Evolutionary conservation across 2,797 vertebrate species (phyloP), one percentile per base, ranked within the genome.

Genomic region (Rhinogobio ventralis): DNA sequence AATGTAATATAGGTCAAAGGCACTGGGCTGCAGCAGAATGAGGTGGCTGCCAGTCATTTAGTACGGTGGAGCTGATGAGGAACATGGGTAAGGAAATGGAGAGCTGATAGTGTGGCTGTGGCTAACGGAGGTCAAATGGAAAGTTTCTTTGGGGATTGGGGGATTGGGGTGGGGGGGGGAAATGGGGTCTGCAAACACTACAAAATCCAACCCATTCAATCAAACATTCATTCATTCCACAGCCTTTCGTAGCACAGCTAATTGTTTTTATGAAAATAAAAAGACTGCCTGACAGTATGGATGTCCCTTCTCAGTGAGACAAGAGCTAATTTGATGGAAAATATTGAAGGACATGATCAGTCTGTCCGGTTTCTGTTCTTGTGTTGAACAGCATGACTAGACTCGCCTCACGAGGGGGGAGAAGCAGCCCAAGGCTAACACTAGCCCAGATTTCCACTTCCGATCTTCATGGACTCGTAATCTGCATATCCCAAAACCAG

Each of bases 1-100:
- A 85, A 82, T 49, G 74, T 55, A 86, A 89, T 88, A 85, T 88
- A 88, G 88, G 89, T 88, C 88, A 90, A 85, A 88, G 82, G 84
- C 79, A 73, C 81, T 85, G 85, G 89, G 82, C 85, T 33, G 86
- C 67, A 60, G 77, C 83, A 75, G 51, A 60, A 73, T 53, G 57
- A 33, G 30, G 49, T 7, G 36, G 64, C 46, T 57, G 67, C 60
- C 84, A 83, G 76, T 86, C 84, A 85, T 83, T 73, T 83, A 82
- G 82, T 39, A 78, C 8, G 66, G 73, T 45, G 77, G 57, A 68
- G 75, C 78, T 75, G 53, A 81, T 69, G 67, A 64, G 79, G 84
- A 81, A 10, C 42, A n/a, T 60, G 64, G 64, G 49, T 45, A 30
- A 51, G 53, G 55, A 62, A 64, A 62, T 19, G 3, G 25, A 60